Evolutionary conservation across 2,113 vertebrate species (phyloP), one percentile per base, ranked within the genome.

Genomic region (Hirundichthys speculiger): DNA sequence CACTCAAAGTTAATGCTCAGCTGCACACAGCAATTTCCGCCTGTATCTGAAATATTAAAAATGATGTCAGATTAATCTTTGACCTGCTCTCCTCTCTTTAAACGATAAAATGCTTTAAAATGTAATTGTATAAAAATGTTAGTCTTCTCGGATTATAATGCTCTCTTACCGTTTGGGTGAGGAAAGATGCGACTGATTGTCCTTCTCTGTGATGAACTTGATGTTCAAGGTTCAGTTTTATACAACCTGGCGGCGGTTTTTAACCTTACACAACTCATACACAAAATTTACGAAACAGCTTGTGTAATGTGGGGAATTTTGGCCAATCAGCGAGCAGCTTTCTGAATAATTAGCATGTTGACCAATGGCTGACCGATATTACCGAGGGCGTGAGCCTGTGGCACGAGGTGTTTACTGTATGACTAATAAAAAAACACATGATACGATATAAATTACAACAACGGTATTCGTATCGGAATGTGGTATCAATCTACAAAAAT

Each of bases 221-320:
- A 7, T 5, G 4, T 2, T 0, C 3, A 30, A 1, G 4, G 20
- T 7, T 2, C 16, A 6, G n/a, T 14, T 47, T 21, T 11, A 42
- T 16, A 54, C 20, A 0, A 57, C 13, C 38, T 22, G 3, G 1
- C 4, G 40, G 14, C 43, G 0, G 34, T 10, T 10, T 8, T 30
- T 1, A 14, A 43, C 59, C 56, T 91, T 89, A 86, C 73, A 87
- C 70, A 88, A 87, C 21, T 55, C 27, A 14, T 1, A 2, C 57
- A 51, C 15, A 20, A 2, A 4, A 4, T 81, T 83, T 90, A 91
- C 18, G 55, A 90, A 91, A 89, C 72, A 25, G 43, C 83, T 91
- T 90, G 86, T 88, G 68, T 85, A 90, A 92, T 62, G 16, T 45
- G 24, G 20, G 13, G 53, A 15, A 4, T 1, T 27, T 15, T 24